Evolutionary conservation across 2,888 invertebrate species (phyloP).

Genomic region (Drosophila histrio): DNA sequence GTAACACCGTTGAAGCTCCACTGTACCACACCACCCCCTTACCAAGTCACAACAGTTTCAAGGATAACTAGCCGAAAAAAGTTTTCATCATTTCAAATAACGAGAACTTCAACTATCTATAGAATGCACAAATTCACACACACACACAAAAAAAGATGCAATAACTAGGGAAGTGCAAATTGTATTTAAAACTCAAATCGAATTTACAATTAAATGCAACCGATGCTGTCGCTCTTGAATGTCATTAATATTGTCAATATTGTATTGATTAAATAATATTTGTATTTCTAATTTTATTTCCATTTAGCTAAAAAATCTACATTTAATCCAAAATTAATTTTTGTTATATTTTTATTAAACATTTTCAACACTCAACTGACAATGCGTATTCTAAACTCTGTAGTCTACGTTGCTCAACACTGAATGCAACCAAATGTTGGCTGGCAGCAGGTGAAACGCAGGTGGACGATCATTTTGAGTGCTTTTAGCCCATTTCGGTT

Average conservation of each 20-base stretch:
- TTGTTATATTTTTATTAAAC: too few relatives aligned
- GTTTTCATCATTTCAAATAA: conserved; percentile 10
- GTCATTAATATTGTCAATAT: too few relatives aligned
- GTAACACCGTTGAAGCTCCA: background rate
- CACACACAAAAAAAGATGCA: background rate
- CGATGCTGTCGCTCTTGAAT: too few relatives aligned
- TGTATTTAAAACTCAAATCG: conserved; percentile 48
- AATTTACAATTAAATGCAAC: conserved; percentile 60
- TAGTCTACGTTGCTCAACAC: too few relatives aligned
- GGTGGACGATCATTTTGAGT: conserved; percentile 3
- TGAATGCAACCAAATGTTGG: too few relatives aligned
- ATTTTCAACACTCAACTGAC: too few relatives aligned
- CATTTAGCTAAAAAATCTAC: too few relatives aligned
- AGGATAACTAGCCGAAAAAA: conserved; percentile 25
- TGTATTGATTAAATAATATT: too few relatives aligned
- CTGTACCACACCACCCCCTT: background rate
- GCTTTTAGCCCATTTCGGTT: background rate
- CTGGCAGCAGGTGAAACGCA: background rate
- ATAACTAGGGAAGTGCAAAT: background rate
- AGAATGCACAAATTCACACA: background rate
- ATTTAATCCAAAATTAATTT: too few relatives aligned
- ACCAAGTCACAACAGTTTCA: conserved; percentile 28
- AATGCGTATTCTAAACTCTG: too few relatives aligned
- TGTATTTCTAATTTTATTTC: too few relatives aligned
- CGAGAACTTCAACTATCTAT: background rate